Percentiles rank a stretch among this genome's conserved stretches.
These are phyloP conservation scores for Malurus alboscapulatus DNA, from an alignment of 2,113 vertebrate genomes.

Conservation along the genomic window DNA sequence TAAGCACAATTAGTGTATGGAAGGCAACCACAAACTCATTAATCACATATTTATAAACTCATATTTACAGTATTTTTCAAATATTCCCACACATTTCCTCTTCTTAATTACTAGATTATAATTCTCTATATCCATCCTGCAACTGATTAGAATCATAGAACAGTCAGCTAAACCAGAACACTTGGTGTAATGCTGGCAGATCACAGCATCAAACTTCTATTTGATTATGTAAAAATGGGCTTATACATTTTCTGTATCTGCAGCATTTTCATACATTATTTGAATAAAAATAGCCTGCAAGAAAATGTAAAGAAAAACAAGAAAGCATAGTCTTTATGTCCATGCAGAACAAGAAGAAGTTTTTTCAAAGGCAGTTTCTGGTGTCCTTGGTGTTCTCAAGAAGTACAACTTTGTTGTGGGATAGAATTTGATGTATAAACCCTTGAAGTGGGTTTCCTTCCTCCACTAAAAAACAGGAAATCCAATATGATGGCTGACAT, in stretches of 20 bases:
- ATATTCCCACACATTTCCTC: background rate
- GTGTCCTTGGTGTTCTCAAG: background rate
- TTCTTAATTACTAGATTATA: background rate
- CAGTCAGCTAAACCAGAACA: background rate
- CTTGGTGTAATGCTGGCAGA: background rate
- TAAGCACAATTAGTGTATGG: background rate
- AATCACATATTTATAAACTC: background rate
- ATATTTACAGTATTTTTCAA: background rate
- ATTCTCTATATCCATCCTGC: background rate
- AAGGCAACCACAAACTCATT: background rate
- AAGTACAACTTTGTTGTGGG: background rate
- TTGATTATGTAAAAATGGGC: background rate
- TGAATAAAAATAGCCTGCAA: background rate
- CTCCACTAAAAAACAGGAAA: background rate
- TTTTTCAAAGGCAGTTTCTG: background rate
- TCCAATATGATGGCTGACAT: background rate
- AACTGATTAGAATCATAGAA: background rate
- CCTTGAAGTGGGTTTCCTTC: background rate
- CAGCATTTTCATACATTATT: background rate
- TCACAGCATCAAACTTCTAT: background rate
- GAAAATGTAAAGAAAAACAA: background rate
- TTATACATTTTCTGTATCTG: background rate
- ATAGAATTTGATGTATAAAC: background rate
- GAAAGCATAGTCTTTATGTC: background rate
- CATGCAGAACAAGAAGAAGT: background rate